Base-by-base conservation (phyloP, 2,113 vertebrate species). In the Neofelis nebulosa region DNA sequence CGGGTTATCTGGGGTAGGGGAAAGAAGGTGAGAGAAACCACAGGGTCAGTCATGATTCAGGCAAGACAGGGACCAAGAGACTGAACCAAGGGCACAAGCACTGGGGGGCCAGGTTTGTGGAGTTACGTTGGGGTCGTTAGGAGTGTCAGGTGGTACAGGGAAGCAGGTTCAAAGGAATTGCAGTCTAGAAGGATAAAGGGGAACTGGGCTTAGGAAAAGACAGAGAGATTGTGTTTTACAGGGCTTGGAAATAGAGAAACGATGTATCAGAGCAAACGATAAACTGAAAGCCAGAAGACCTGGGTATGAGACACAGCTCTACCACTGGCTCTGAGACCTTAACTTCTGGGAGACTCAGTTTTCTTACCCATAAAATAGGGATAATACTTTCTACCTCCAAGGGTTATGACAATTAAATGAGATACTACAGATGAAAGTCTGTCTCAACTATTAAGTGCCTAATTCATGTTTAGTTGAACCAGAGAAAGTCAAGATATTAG, bases 1-100 rank as follows among this genome's bases (percentile, higher is more conserved):
- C 99, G 98, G 1, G 99, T 99, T 90, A 99, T 98, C 99, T 99
- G 94, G 36, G 7, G 33, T 31, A 93, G 66, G 5, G 31, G 57
- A 92, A 55, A 95, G 69, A 96, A 88, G 41, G 15, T 36, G 41
- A 89, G 45, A 82, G 48, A 94, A 80, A 85, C 21, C 66, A 94
- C 18, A 71, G 8, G 5, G 33, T 29, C n/a, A 79, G 9, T 94
- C 19, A 52, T 85, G 48, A 31, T 48, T 96, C 73, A 82, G 61
- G 97, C 69, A 96, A 93, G 79, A 84, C 63, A 79, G n/a, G 41
- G 50, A 68, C 29, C 52, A 94, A 82, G 78, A 65, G 65, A 80
- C 18, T 63, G 2, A 13, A 95, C 29, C 55, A 74, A 85, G 19
- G 48, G 55, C 12, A 57, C 15, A 27, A 87, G 52, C 36, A n/a